Evolutionary conservation across 2,797 vertebrate genomes (phyloP).

Genomic region (Oreochromis mossambicus): DNA sequence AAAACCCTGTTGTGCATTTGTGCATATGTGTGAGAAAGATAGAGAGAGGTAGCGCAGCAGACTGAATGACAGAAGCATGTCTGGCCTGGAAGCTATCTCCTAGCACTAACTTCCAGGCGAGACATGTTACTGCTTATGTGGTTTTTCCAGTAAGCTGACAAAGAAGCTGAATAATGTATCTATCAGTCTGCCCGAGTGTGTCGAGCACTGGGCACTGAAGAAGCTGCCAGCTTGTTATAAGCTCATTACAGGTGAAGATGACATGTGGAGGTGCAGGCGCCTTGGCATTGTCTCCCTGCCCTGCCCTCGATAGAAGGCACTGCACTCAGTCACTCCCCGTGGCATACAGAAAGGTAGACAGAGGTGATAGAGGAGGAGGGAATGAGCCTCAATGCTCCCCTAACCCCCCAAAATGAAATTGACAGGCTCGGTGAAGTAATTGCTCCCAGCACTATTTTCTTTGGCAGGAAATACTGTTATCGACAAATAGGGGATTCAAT

Average conservation of each 20-base stretch:
- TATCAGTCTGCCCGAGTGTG: constrained; percentile 58
- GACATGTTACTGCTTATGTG: constrained; percentile 53
- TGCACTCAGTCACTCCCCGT: constrained; percentile 55
- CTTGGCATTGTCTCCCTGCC: constrained; percentile 57
- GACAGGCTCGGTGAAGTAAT: constrained; percentile 76
- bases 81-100: constrained; percentile 21
- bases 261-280: constrained; percentile 64
- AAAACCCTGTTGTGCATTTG: not conserved
- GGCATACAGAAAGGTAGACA: constrained; percentile 36
- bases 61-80: constrained; percentile 8
- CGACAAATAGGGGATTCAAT: constrained; percentile 78
- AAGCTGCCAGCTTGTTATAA: constrained; percentile 70
- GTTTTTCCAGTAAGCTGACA: constrained; percentile 65
- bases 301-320: constrained; percentile 50
- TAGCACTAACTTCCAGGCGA: constrained; percentile 26
- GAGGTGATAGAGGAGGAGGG: constrained; percentile 51
- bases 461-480: constrained; percentile 81
- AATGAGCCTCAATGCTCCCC: constrained; percentile 55
- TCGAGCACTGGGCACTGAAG: constrained; percentile 48
- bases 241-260: constrained; percentile 77
- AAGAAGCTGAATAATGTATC: constrained; percentile 74
- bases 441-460: constrained; percentile 77
- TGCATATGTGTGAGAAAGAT: not conserved
- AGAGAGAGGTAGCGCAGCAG: not conserved
- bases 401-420: constrained; percentile 75